Evolutionary conservation across 1,140 invertebrate genomes (phyloP).

Genomic region (Belonocnema kinseyi): DNA sequence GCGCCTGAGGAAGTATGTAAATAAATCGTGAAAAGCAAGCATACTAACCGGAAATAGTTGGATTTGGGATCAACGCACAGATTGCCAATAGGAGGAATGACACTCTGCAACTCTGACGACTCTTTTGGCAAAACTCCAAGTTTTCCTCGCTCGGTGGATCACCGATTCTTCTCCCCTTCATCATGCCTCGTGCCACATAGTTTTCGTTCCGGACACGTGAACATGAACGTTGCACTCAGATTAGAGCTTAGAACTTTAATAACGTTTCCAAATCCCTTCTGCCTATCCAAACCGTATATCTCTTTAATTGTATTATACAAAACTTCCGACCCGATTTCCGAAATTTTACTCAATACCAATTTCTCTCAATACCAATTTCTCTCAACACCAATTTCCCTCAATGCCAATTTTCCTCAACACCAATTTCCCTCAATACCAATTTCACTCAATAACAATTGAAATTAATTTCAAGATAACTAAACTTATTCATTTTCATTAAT

Average conservation of each 20-base stretch:
- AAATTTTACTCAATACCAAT: too few relatives aligned
- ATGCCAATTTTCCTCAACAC: too few relatives aligned
- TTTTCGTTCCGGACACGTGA: conserved; percentile 69
- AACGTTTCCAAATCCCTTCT: conserved; percentile 60
- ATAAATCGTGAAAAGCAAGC: conserved; percentile 18
- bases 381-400: too few relatives aligned
- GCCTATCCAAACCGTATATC: conserved; percentile 32
- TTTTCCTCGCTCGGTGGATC: conserved; percentile 64
- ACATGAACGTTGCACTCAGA: conserved; percentile 63
- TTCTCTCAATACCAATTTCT: too few relatives aligned
- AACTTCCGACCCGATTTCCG: background rate
- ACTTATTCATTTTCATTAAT: too few relatives aligned
- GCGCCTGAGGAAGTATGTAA: conserved; percentile 2
- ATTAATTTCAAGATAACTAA: too few relatives aligned
- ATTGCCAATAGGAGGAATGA: conserved; percentile 64
- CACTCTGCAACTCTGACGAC: conserved; percentile 61
- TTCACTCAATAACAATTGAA: too few relatives aligned
- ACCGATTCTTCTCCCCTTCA: conserved; percentile 70
- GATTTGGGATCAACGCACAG: conserved; percentile 63
- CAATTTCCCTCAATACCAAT: too few relatives aligned
- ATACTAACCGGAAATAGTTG: conserved; percentile 67
- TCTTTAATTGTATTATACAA: background rate
- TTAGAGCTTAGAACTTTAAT: conserved; percentile 65
- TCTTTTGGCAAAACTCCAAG: conserved; percentile 65
- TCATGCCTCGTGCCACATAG: conserved; percentile 68